Evolutionary conservation across 2,888 invertebrate genomes (phyloP), one percentile per base, ranked within the genome.

Genomic region (Gymnocheta viridis): DNA sequence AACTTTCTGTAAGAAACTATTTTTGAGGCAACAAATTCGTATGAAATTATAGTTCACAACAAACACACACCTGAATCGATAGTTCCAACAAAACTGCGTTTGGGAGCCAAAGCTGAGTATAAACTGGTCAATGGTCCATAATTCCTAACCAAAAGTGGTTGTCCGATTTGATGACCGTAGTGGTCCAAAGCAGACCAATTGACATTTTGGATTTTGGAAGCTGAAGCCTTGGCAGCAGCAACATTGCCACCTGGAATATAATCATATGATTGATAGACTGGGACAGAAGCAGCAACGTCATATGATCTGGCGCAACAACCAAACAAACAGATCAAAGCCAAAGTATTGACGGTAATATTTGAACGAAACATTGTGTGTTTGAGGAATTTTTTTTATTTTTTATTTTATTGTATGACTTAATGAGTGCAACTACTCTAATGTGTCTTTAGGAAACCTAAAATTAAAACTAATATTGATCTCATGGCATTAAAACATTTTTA

Each of bases 31-130:
- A 7, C 10, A 56, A 17, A 17, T 56, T 56, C 32, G 3, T 32
- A 29, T 32, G 32, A 35, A 1, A 56, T 12, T 35, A 27, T n/a
- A 47, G 51, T 17, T 35, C 7, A 4, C 9, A 17, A 12, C 2
- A 19, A 6, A 32, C 69, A 90, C 91, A 82, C 60, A 91, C 91
- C 89, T 87, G 91, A 88, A 87, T 91, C 90, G 73, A 90, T 89
- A 74, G 89, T 85, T 38, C 88, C 91, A 51, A 91, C 89, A 82
- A 89, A 90, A 58, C 89, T 89, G 24, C 91, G 91, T 69, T 91
- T 87, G 22, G 89, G 90, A 85, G 91, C 78, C 7, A 90, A 85
- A 64, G 91, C 91, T n/a, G 89, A 88, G 66, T 89, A 88, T 27
- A 91, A 86, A 22, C 69, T 78, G 67, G 89, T 89, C 86, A 89